These are phyloP conservation scores for Aspidiotus destructor DNA, from an alignment of 2,888 invertebrate genomes.

Conservation along the genomic window DNA sequence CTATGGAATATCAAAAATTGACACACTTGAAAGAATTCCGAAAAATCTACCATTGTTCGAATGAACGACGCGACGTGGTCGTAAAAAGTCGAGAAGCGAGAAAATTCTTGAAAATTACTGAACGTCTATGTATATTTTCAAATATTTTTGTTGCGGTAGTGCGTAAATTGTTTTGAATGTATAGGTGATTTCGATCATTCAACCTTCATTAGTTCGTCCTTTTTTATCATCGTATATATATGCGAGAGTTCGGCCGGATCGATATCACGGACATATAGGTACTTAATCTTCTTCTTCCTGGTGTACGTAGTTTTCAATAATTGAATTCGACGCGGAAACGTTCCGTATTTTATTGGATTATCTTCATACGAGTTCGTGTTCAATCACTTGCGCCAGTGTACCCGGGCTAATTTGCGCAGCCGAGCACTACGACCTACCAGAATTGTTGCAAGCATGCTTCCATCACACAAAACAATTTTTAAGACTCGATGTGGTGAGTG, in stretches of 20 bases:
- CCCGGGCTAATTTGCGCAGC: slow-evolving; percentile 89
- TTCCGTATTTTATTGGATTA: slow-evolving; percentile 84
- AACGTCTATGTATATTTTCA: too few relatives aligned
- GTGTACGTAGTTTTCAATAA: slow-evolving; percentile 70
- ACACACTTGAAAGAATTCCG: too few relatives aligned
- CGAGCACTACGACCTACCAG: slow-evolving; percentile 87
- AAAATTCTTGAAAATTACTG: too few relatives aligned
- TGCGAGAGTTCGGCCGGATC: background rate
- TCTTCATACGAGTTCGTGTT: slow-evolving; percentile 84
- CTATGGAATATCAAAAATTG: too few relatives aligned
- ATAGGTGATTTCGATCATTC: too few relatives aligned
- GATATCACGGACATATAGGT: background rate
- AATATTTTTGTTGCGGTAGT: too few relatives aligned
- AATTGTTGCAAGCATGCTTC: slow-evolving; percentile 85
- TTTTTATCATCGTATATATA: background rate
- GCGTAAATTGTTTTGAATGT: too few relatives aligned
- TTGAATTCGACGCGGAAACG: slow-evolving; percentile 89
- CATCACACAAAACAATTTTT: slow-evolving; percentile 91
- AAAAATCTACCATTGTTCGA: too few relatives aligned
- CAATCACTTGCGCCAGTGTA: slow-evolving; percentile 81
- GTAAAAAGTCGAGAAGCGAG: too few relatives aligned
- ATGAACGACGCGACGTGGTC: too few relatives aligned
- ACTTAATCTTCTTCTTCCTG: slow-evolving; percentile 32
- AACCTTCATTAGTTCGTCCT: too few relatives aligned
- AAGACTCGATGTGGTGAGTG: slow-evolving; percentile 73